phyloP scores from a whole-genome alignment of 2,888 invertebrate genomes.

The Athalia circularis region DNA sequence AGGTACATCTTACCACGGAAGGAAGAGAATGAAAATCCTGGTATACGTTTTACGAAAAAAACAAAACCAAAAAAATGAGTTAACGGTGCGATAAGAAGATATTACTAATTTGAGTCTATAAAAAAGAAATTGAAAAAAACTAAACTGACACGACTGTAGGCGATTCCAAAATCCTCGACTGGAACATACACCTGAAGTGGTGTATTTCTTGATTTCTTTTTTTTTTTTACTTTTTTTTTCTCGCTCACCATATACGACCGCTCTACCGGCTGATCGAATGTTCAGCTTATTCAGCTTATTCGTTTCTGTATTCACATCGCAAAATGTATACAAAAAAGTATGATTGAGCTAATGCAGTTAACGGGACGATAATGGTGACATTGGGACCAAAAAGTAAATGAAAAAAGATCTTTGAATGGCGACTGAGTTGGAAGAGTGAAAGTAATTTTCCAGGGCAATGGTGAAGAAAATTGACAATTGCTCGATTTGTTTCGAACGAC shows the following conservation, averaged over 20 bases:
- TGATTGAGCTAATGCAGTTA: neutral
- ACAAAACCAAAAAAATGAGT: neutral
- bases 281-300: no score
- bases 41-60: slow-evolving; percentile 11
- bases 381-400: slow-evolving; percentile 42
- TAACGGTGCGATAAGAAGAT: slow-evolving; percentile 17
- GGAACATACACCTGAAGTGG: no score
- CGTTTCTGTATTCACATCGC: no score
- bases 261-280: no score
- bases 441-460: slow-evolving; percentile 65
- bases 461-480: slow-evolving; percentile 62
- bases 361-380: slow-evolving; percentile 46
- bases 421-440: slow-evolving; percentile 45
- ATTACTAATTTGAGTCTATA: neutral
- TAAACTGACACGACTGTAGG: no score
- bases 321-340: no score
- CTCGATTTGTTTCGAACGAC: slow-evolving; percentile 12
- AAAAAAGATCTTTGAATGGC: neutral
- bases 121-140: no score
- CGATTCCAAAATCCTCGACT: no score
- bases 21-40: slow-evolving; percentile 24
- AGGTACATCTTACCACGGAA: slow-evolving; percentile 6
- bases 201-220: no score
- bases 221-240: neutral
- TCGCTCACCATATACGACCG: no score